Conservation (phyloP, 2,113 vertebrate species). For the Trogon melanurus region DNA sequence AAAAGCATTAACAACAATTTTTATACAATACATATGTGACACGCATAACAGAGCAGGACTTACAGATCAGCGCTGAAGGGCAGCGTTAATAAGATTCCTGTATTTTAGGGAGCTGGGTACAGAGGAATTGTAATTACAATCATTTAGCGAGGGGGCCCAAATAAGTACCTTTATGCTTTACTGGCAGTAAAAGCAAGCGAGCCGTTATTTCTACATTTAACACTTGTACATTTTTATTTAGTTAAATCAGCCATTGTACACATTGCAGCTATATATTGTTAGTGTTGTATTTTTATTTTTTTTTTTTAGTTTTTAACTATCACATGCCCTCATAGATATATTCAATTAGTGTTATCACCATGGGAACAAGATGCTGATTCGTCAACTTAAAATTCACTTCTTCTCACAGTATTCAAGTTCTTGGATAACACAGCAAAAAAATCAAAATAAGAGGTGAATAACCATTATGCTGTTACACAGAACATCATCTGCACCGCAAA, state of each 20-base stretch:
- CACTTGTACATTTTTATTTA: conserved; percentile 95
- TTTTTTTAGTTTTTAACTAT: conserved; percentile 86
- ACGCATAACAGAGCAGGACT: background rate
- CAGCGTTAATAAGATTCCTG: background rate
- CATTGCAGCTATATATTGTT: conserved; percentile 92
- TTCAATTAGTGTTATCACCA: conserved; percentile 93
- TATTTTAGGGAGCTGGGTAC: too few species aligned
- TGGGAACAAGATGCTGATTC: conserved; percentile 93
- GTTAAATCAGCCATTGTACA: conserved; percentile 93
- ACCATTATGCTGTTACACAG: conserved; percentile 83
- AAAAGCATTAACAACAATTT: background rate
- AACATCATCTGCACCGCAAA: conserved; percentile 85
- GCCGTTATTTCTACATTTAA: conserved; percentile 75
- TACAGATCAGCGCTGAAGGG: background rate
- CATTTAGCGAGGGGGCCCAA: fast-evolving
- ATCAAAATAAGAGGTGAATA: conserved; percentile 78
- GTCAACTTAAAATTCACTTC: conserved; percentile 90
- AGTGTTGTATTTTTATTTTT: conserved; percentile 83
- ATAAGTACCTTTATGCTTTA: fast-evolving
- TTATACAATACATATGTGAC: too few species aligned
- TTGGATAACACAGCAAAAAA: conserved; percentile 88
- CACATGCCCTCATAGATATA: conserved; percentile 96
- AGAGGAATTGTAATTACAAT: fast-evolving
- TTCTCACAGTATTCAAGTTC: conserved; percentile 90
- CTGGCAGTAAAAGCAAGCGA: background rate